phyloP scores from a whole-genome alignment of 2,888 invertebrate species.

The Branchellion lobata region DNA sequence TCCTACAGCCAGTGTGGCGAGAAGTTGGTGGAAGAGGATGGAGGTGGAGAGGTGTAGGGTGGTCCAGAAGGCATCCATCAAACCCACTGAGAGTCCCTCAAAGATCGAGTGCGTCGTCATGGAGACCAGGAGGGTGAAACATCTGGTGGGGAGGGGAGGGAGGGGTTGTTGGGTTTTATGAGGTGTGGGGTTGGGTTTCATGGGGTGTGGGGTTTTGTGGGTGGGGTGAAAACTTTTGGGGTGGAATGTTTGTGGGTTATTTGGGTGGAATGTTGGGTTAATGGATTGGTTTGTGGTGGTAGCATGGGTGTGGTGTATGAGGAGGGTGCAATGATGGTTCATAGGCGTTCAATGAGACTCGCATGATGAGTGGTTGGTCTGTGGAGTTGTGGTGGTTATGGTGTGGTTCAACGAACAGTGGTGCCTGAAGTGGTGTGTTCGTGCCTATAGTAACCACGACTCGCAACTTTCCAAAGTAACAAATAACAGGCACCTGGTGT shows the following conservation, averaged over 20 bases:
- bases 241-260: no score
- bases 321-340: no score
- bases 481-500: not conserved
- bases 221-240: no score
- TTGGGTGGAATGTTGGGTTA: no score
- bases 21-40: constrained; percentile 58
- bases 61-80: constrained; percentile 55
- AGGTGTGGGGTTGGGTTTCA: not conserved
- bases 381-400: no score
- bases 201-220: no score
- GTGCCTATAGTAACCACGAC: not conserved
- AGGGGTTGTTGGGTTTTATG: constrained; percentile 42
- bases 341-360: no score
- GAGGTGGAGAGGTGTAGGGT: constrained; percentile 57
- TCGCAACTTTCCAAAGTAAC: no score
- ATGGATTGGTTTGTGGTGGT: no score
- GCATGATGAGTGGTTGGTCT: no score
- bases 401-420: no score
- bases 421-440: not conserved
- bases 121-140: constrained; percentile 57
- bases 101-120: constrained; percentile 60
- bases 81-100: constrained; percentile 61
- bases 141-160: constrained; percentile 54
- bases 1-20: constrained; percentile 59
- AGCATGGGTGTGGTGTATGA: no score